A percentile compares a stretch with the other conserved stretches of the same genome.
Conservation (phyloP, 2,797 vertebrate genomes). For the Paguma larvata region DNA sequence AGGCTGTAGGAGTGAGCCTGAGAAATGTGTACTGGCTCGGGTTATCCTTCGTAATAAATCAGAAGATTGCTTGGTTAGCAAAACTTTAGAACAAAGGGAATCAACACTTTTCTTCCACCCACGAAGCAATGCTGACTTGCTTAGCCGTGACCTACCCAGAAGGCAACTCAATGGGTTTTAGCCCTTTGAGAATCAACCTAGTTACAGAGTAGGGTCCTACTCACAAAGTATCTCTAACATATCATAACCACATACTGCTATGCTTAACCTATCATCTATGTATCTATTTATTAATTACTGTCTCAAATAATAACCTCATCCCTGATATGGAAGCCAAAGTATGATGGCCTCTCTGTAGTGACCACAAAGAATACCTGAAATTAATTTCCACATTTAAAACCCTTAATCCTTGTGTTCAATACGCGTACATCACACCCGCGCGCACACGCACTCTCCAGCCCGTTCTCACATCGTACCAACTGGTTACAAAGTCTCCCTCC, state of each 20-base stretch:
- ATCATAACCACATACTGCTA: not conserved
- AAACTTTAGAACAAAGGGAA: not conserved
- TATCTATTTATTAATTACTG: not conserved
- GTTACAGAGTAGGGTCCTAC: not conserved
- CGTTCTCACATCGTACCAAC: not conserved
- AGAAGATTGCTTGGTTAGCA: not conserved
- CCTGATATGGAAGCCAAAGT: not conserved
- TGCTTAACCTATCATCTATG: not conserved
- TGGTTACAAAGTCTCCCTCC: not conserved
- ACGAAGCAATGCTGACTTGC: not conserved
- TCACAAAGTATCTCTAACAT: not conserved
- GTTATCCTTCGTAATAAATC: not conserved
- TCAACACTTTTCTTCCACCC: not conserved
- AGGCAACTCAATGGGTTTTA: not conserved
- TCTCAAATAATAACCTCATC: not conserved
- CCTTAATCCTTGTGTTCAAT: not conserved
- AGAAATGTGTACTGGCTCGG: not conserved
- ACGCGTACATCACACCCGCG: not conserved
- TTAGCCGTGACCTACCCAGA: not conserved
- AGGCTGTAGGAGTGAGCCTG: not conserved
- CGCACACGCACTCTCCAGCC: not conserved
- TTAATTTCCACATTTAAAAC: not conserved
- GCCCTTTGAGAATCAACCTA: not conserved
- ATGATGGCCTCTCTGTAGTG: not conserved
- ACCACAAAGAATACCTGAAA: not conserved